Conservation (phyloP, 1,140 invertebrate species). For the Liolophura sinensis region DNA sequence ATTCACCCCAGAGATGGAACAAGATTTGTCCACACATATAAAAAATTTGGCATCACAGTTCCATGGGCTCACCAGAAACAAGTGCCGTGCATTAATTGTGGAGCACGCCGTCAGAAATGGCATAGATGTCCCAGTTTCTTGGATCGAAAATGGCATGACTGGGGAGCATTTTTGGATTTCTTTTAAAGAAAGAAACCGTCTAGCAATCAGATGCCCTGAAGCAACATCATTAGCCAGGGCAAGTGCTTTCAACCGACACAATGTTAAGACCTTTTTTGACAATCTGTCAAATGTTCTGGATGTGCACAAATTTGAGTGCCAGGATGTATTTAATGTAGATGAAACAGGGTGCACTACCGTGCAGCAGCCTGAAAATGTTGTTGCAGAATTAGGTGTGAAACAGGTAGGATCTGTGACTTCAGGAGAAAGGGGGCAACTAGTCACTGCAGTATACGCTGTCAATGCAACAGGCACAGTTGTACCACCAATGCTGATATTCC, state of each 20-base stretch:
- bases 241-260: slow-evolving; percentile 61
- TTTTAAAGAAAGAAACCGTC: slow-evolving; percentile 89
- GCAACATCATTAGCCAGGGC: slow-evolving; percentile 58
- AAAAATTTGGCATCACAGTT: slow-evolving; percentile 7
- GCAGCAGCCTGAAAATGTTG: slow-evolving; percentile 56
- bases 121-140: slow-evolving; percentile 25
- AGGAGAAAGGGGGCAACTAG: slow-evolving; percentile 55
- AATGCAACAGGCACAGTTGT: slow-evolving; percentile 35
- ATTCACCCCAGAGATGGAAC: slow-evolving; percentile 13
- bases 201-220: slow-evolving; percentile 56
- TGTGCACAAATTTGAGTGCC: slow-evolving; percentile 30
- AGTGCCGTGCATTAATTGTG: slow-evolving; percentile 4
- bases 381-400: slow-evolving; percentile 53
- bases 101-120: too few species aligned
- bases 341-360: slow-evolving; percentile 62
- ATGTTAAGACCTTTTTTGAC: slow-evolving; percentile 26
- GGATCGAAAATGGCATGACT: too few species aligned
- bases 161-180: too few species aligned
- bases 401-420: slow-evolving; percentile 59
- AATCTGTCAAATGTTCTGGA: slow-evolving; percentile 26
- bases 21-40: slow-evolving; percentile 10
- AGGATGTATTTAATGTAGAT: slow-evolving; percentile 60
- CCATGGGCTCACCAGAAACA: slow-evolving; percentile 11
- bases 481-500: slow-evolving; percentile 48
- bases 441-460: slow-evolving; percentile 27